Base-by-base conservation (phyloP, 2,888 invertebrate species). In the Scelioninae gen. 1 region DNA sequence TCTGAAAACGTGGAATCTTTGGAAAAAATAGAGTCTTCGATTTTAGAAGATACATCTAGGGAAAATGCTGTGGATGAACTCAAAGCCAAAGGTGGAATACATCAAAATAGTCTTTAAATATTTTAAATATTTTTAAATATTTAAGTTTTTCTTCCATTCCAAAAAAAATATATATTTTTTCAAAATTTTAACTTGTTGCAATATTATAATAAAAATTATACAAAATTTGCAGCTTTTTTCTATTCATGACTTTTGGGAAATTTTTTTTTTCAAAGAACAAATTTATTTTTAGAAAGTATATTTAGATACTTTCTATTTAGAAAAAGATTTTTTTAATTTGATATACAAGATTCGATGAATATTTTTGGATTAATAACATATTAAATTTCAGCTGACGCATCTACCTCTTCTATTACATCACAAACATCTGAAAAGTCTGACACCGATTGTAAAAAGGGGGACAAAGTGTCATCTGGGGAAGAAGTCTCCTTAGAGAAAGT, bases 401-500 rank as follows among this genome's bases (percentile, higher is more conserved):
- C n/a, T 0, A 29, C 7, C 0, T 53, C 34, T 63, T 32, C 47
- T 29, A 58, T 0, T 11, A 0, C 7, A 7, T 13, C 10, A 6
- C 6, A 15, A 16, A 10, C 29, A 8, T 29, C 49, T 23, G 38
- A 34, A 56, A 45, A 38, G 11, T 40, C 40, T 43, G 53, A 66
- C n/a, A 47, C 9, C 32, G 56, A 68, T 5, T 32, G 15, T 23
- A 10, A 55, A 43, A 63, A 63, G 45, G 47, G 38, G 31, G 11
- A 34, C 16, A 43, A 40, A 23, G 23, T 40, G 7, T 62, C 71
- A 32, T 32, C 78, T 5, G 45, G 7, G 15, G 49, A 56, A 49
- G 43, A 65, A 55, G 71, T 49, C 68, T 63, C 58, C 34, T 72
- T 16, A 34, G 68, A 74, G 74, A 72, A 74, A 80, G 66, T 74